A percentile compares a stretch with the other conserved stretches of the same genome.
phyloP scores from a whole-genome alignment of 2,888 invertebrate genomes.

The Nemotelus pantherinus region DNA sequence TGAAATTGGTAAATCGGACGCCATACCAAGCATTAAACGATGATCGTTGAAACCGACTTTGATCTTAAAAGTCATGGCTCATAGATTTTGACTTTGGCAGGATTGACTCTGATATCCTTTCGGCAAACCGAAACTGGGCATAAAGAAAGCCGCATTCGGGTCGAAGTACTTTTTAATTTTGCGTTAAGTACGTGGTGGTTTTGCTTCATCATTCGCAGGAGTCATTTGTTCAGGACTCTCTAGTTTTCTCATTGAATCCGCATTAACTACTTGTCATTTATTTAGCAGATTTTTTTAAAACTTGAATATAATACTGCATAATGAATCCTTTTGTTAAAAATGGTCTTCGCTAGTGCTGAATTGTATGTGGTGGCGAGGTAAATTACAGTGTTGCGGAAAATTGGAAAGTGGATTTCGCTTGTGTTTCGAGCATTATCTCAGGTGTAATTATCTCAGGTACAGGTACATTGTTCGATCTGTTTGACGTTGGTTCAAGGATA shows the following conservation, averaged over 20 bases:
- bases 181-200: not conserved
- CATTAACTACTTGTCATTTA: not conserved
- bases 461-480: not conserved
- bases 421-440: not conserved
- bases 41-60: constrained; percentile 18
- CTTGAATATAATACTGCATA: not conserved
- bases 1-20: not conserved
- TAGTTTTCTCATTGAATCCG: too few relatives aligned
- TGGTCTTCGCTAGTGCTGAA: not conserved
- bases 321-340: not conserved
- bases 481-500: not conserved
- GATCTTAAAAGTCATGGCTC: not conserved
- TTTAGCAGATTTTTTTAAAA: not conserved
- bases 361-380: not conserved
- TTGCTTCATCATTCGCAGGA: too few relatives aligned
- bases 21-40: not conserved
- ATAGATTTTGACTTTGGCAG: constrained; percentile 10
- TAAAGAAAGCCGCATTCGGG: constrained; percentile 6
- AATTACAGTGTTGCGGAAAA: not conserved
- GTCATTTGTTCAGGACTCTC: too few relatives aligned
- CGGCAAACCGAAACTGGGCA: not conserved
- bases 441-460: constrained; percentile 3
- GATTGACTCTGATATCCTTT: not conserved
- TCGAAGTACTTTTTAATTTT: not conserved
- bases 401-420: not conserved